Base-by-base conservation (phyloP, 2,797 vertebrate species). In the Poecilia wingei region DNA sequence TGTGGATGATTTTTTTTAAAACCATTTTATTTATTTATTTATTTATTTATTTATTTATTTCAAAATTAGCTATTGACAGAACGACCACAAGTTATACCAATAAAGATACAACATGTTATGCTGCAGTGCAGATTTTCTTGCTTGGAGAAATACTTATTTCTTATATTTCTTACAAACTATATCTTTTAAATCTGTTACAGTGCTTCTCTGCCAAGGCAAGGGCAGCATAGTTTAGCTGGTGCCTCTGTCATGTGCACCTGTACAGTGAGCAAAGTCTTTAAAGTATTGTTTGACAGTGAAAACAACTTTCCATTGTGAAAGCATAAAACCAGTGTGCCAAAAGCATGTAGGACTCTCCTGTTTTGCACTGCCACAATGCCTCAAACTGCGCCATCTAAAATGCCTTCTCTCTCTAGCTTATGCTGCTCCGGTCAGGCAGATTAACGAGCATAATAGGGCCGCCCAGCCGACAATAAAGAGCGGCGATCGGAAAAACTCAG, bases 141-240 rank as follows among this genome's bases (percentile, higher is more conserved):
- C 49, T 7, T 73, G 16, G 13, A 53, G 47, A 70, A 20, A n/a
- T 73, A 82, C 31, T 12, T 13, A 28, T 80, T 51, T 71, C 16
- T 75, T 39, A 79, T 76, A 28, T 47, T 47, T 47, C 47, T 20
- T 49, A 20, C 47, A 49, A 49, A 59, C 55, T 77, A 82, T 80
- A 9, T 41, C 59, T 84, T 28, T 57, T 28, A 28, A 9, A 57
- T 57, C 3, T 28, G 55, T 57, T n/a, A n/a, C 1, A 28, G 53
- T 57, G 25, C 28, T 55, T 39, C 3, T 57, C 55, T 57, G 9
- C 1, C 55, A 3, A 55, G 53, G 25, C 22, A 53, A 53, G 22
- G 20, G 10, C 22, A 55, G 22, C 9, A 57, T 57, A 4, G 3
- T 57, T 3, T 1, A 57, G 25, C 55, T 57, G 55, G 20, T 51